Evolutionary conservation across 2,888 invertebrate species (phyloP).

Genomic region (Drosophila greeni): DNA sequence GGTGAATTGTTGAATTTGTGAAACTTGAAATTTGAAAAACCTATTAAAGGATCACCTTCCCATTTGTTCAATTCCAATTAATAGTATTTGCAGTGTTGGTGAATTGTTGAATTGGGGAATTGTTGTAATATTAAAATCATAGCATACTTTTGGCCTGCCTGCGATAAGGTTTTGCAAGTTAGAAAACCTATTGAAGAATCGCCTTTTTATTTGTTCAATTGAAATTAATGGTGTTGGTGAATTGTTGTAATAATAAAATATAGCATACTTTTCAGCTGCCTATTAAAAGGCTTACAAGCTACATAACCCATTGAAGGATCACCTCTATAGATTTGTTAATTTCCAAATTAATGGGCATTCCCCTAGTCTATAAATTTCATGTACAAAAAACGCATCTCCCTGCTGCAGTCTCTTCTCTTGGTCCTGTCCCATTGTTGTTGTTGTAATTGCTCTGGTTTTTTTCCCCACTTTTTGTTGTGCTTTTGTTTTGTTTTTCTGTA

Average conservation of each 20-base stretch:
- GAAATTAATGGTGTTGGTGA: background rate
- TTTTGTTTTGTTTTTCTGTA: background rate
- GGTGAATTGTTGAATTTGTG: background rate
- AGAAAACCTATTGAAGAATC: no score
- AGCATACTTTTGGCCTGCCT: background rate
- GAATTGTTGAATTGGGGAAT: no score
- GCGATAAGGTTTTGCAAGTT: no score
- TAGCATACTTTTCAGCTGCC: background rate
- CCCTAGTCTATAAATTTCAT: background rate
- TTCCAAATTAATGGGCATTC: background rate
- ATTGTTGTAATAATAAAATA: background rate
- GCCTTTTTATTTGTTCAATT: no score
- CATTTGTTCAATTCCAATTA: no score
- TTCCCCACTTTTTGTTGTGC: background rate
- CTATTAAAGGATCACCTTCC: no score
- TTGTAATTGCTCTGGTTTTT: conserved; percentile 20
- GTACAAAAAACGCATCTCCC: background rate
- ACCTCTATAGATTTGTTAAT: no score
- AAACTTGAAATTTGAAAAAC: no score
- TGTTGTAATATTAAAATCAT: no score
- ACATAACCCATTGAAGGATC: no score
- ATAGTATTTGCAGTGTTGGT: background rate
- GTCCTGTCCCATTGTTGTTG: conserved; percentile 30
- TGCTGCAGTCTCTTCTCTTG: background rate
- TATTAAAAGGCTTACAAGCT: no score